A percentile compares a stretch with the other conserved stretches of the same genome.
Conservation (phyloP, 2,113 vertebrate genomes). For the Atrichornis clamosus region DNA sequence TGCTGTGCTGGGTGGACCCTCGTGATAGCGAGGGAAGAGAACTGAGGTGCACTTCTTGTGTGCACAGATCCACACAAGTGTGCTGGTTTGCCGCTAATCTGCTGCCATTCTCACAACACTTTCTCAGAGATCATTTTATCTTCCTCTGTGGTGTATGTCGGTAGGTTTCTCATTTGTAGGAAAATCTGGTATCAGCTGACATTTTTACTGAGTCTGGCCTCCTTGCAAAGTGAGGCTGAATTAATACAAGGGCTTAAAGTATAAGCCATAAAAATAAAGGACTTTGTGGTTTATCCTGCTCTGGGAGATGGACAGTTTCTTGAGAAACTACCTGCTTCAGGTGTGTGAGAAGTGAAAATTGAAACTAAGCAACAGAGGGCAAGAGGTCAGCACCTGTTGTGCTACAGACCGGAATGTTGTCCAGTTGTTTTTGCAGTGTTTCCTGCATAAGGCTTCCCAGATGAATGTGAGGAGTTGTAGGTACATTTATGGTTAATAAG, state of each 20-base stretch:
- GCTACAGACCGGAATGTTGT: background rate
- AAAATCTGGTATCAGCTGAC: background rate
- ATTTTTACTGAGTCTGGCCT: background rate
- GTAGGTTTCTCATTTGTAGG: background rate
- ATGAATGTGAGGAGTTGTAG: background rate
- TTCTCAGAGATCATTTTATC: background rate
- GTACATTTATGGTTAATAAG: background rate
- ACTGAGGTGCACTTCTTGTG: background rate
- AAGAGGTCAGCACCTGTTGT: background rate
- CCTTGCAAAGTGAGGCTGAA: background rate
- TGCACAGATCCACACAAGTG: background rate
- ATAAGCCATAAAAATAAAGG: background rate
- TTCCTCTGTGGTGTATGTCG: background rate
- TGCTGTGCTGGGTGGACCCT: background rate
- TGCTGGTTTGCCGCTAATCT: background rate
- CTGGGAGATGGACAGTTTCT: background rate
- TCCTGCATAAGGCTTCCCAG: background rate
- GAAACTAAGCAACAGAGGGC: background rate
- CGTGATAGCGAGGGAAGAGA: fast-evolving
- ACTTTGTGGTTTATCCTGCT: background rate
- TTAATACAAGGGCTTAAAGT: background rate
- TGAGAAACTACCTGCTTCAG: background rate
- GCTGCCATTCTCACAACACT: background rate
- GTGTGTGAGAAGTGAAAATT: background rate
- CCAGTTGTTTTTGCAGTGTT: background rate